Base-by-base conservation (phyloP, 2,888 invertebrate species). In the Tinea pellionella region DNA sequence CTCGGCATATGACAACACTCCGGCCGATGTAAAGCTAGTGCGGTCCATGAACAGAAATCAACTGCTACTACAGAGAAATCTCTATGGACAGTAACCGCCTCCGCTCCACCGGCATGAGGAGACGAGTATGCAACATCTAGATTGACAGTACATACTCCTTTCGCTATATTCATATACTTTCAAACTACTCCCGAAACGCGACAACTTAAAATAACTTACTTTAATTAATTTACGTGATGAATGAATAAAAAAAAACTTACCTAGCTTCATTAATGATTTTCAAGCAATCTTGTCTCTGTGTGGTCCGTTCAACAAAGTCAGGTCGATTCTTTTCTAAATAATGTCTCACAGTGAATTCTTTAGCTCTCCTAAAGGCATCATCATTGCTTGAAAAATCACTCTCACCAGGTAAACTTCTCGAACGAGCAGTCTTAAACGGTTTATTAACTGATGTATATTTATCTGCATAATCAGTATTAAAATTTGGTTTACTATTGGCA, bases 251-350 rank as follows among this genome's bases (percentile, higher is more conserved):
- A 41, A 6, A 8, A 41, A 15, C 74, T 78, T 70, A 87, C 87
- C 86, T 78, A 60, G 69, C 66, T 64, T 84, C 78, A 62, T 73
- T 78, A 16, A 85, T 74, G 53, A 74, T 69, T 64, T 77, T 80
- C 65, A 87, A 68, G 60, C 80, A 81, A 58, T 75, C 72, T 63
- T 84, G 86, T 8, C 87, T 72, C 19, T 74, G 69, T 0, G 75
- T 68, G 59, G 74, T 70, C 53, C 74, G 81, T 61, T 78, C 74
- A 2, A 93, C 85, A 73, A 94, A 95, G 62, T 91, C 89, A 0
- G 95, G 95, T 32, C 92, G 89, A 66, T 93, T 92, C 63, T 75
- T 87, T 64, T 89, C 87, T 67, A 95, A 88, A 71, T 92, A 92
- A 61, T 94, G 93, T 88, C 93, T 83, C 24, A 92, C 87, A 6